These are phyloP conservation scores for Galagoides demidoff DNA, from an alignment of 2,797 vertebrate genomes.

Conservation along the genomic window DNA sequence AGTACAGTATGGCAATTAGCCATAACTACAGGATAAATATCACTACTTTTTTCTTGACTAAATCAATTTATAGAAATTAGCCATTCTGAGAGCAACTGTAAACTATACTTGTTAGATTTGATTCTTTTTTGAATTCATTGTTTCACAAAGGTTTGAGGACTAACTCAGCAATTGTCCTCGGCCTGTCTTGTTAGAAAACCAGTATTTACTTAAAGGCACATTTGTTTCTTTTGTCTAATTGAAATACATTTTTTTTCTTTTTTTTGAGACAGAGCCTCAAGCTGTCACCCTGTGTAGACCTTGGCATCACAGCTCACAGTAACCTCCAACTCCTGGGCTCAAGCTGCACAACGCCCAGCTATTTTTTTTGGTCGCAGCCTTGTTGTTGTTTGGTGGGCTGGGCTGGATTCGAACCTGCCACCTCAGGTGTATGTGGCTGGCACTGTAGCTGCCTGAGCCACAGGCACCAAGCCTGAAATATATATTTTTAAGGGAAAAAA, in stretches of 20 bases:
- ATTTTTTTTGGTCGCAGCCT: too few relatives aligned
- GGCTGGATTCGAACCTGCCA: too few relatives aligned
- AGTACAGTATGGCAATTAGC: constrained; percentile 81
- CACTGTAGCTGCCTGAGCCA: too few relatives aligned
- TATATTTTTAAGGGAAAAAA: background rate
- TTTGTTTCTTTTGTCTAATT: constrained; percentile 10
- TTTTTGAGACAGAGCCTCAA: too few relatives aligned
- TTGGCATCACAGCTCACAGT: too few relatives aligned
- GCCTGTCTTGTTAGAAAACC: constrained; percentile 52
- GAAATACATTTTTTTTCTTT: too few relatives aligned
- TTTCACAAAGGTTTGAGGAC: constrained; percentile 30
- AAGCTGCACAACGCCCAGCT: too few relatives aligned
- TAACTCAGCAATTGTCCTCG: background rate
- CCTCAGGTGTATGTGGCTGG: too few relatives aligned
- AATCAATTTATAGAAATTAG: constrained; percentile 35
- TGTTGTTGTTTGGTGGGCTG: too few relatives aligned
- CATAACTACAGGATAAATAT: constrained; percentile 65
- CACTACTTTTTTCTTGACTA: background rate
- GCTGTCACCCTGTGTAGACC: too few relatives aligned
- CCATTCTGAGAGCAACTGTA: background rate
- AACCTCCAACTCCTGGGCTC: too few relatives aligned
- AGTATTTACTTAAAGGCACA: constrained; percentile 49
- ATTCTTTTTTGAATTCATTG: constrained; percentile 11
- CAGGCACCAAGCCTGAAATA: background rate
- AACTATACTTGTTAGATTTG: constrained; percentile 40